Evolutionary conservation across 2,113 vertebrate species (phyloP), one percentile per base, ranked within the genome.

Genomic region (Vicugna pacos): DNA sequence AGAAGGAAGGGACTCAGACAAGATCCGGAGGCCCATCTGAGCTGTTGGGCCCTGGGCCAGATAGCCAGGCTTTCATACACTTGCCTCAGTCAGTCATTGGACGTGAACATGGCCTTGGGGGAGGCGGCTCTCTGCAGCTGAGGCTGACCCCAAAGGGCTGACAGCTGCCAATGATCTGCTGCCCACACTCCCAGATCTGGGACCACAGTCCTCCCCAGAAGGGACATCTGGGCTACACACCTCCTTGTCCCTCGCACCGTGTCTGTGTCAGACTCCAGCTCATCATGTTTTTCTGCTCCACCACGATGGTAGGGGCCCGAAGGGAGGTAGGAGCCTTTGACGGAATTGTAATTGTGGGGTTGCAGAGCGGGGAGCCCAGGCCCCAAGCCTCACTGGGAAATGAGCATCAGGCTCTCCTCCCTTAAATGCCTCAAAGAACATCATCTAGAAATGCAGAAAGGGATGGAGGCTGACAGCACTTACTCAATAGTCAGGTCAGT

Each of bases 181-280:
- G 35, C 24, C 19, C 10, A 2, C 42, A 20, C 22, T 52, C 38
- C 17, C 58, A 67, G 38, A 65, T 22, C 35, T 50, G 35, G 64
- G 3, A 48, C 48, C n/a, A 4, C 28, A 56, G 16, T 67, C 69
- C 30, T 69, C 93, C n/a, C 94, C 72, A n/a, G 35, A 30, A 84
- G n/a, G 54, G 54, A 26, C 46, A 42, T 2, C 19, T 26, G 52
- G 65, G 35, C 75, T 52, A 35, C n/a, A 10, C 8, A 64, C 22
- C 69, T 42, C 19, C 38, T 6, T 2, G 2, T 8, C 60, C 30
- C 8, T 8, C 0, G 5, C 13, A 11, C 64, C 0, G 0, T 10
- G 32, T 46, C 72, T 72, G 0, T 22, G 32, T 80, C 50, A 77
- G 38, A 82, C 14, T 75, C 14, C 20, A 54, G 46, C 8, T 28